Base-by-base conservation (phyloP, 92 coral and sea anemone genomes). In the Phenganax subtilis region DNA sequence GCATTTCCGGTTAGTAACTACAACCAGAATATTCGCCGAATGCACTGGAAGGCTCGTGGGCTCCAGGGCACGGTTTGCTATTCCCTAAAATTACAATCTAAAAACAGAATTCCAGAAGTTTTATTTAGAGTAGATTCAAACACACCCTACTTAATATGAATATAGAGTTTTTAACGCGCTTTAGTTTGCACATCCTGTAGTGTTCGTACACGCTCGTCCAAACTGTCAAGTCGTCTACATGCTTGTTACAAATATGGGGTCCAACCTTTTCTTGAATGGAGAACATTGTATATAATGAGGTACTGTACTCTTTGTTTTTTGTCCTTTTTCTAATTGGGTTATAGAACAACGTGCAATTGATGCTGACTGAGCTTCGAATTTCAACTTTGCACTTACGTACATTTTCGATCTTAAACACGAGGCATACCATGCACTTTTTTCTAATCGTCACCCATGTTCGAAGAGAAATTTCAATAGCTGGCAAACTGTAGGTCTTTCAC, bases 21-120 rank as follows among this genome's bases (percentile, higher is more conserved):
- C 53, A 15, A 68, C 73, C 7, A 58, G 64, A 75, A 75, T 20
- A 75, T 54, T 75, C 80, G 63, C 64, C 80, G 80, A 20, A 8
- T 16, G 17, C 60, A 30, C 53, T 65, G 25, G 60, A 56, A 30
- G 11, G 80, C 17, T 30, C 60, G 63, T 11, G 16, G 61, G 51
- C 27, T 10, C 20, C 37, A 37, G 47, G 47, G 47, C 47, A 37
- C 47, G 47, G 47, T 37, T 37, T 37, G 47, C 47, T 37, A 37
- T 37, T 37, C 47, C 47, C 5, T 37, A 37, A 37, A 2, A 37
- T 1, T 37, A 5, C 5, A 37, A 1, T 37, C 47, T 37, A 37
- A 37, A 37, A 37, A 37, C 47, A 37, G 47, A 37, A 1, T 37
- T 37, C 47, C 47, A 37, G 47, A 37, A 37, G 47, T 37, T 37